A percentile compares a stretch with the other conserved stretches of the same genome.
These are phyloP conservation scores for Germaria angustata DNA, from an alignment of 2,888 invertebrate genomes.

Conservation along the genomic window DNA sequence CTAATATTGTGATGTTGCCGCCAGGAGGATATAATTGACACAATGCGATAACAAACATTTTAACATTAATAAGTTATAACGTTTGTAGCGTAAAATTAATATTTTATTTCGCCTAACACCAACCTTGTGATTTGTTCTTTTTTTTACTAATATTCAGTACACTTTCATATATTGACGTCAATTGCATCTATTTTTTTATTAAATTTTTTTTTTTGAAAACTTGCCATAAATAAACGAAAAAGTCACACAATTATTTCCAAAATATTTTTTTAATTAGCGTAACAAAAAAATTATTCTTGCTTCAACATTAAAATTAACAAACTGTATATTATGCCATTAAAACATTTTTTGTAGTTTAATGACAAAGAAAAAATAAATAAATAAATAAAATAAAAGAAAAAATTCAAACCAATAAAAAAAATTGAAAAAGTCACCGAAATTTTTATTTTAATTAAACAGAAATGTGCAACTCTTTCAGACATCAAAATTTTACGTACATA, in stretches of 20 bases:
- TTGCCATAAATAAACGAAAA: background rate
- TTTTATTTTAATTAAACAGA: background rate
- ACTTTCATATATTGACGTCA: background rate
- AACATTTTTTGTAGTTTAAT: background rate
- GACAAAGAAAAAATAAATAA: background rate
- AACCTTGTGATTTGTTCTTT: background rate
- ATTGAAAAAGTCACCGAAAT: background rate
- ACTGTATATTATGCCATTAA: slow-evolving; percentile 6
- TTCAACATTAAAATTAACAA: slow-evolving; percentile 16
- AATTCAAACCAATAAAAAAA: slow-evolving; percentile 2
- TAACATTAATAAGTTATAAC: no score
- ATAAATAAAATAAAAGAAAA: background rate
- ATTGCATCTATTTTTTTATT: background rate
- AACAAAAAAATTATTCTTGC: background rate
- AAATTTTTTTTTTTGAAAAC: background rate
- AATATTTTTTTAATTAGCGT: background rate
- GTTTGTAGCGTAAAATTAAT: no score
- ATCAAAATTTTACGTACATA: background rate
- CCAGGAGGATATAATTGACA: no score
- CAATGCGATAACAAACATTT: no score
- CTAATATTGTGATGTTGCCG: no score
- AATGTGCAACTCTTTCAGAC: background rate
- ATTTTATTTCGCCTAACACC: no score
- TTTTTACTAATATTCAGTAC: background rate
- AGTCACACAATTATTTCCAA: slow-evolving; percentile 42